These are phyloP conservation scores for Mustela lutreola DNA, from an alignment of 2,113 vertebrate species.

Conservation along the genomic window DNA sequence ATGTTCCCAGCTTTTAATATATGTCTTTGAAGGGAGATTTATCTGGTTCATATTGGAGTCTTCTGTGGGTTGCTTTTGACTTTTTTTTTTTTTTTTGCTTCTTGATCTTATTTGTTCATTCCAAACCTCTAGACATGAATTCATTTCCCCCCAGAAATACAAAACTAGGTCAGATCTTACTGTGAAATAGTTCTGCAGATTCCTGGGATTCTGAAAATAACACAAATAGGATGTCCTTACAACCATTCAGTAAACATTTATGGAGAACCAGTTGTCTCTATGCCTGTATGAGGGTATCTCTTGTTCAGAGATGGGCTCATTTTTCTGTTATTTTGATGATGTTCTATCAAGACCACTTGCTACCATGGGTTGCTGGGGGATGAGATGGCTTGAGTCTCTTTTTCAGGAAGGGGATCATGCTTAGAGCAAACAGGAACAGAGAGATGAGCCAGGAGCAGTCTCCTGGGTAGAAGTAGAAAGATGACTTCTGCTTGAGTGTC, in stretches of 20 bases:
- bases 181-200: slow-evolving; percentile 55
- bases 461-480: not conserved
- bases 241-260: not conserved
- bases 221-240: slow-evolving; percentile 38
- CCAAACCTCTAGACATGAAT: slow-evolving; percentile 54
- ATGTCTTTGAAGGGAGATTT: slow-evolving; percentile 37
- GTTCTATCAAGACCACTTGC: not conserved
- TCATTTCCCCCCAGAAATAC: slow-evolving; percentile 66
- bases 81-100: slow-evolving; percentile 26
- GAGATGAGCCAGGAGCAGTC: not conserved
- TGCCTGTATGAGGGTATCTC: not conserved
- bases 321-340: slow-evolving; percentile 33
- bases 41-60: not conserved
- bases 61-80: slow-evolving; percentile 46
- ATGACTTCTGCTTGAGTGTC: not conserved
- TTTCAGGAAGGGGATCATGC: not conserved
- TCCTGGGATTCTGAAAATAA: slow-evolving; percentile 74
- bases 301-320: slow-evolving; percentile 16
- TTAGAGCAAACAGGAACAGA: not conserved
- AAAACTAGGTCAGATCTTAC: slow-evolving; percentile 70
- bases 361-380: not conserved
- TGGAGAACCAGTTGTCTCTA: not conserved
- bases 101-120: slow-evolving; percentile 61
- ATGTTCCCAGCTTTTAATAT: slow-evolving; percentile 9
- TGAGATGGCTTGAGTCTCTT: not conserved